Evolutionary conservation across 1,140 invertebrate genomes (phyloP).

Genomic region (Megathymus violae): DNA sequence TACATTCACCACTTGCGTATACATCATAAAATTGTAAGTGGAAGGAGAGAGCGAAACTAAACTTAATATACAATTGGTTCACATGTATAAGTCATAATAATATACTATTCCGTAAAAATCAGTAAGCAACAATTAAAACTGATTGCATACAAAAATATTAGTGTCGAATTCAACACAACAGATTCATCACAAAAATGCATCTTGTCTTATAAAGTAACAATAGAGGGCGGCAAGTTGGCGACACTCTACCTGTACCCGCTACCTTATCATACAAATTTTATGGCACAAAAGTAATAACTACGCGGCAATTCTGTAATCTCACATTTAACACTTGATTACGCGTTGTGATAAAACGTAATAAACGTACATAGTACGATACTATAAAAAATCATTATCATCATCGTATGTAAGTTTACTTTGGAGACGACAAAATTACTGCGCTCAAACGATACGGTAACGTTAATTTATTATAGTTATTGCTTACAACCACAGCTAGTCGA

Average conservation of each 20-base stretch:
- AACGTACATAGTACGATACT: too few relatives aligned
- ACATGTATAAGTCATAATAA: background rate
- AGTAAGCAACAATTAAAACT: background rate
- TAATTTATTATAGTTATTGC: slow-evolving; percentile 15
- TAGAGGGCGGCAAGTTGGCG: background rate
- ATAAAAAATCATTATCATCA: too few relatives aligned
- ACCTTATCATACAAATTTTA: slow-evolving; percentile 19
- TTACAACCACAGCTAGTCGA: slow-evolving; percentile 20
- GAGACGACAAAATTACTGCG: too few relatives aligned
- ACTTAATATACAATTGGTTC: slow-evolving; percentile 4
- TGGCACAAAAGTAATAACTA: slow-evolving; percentile 25
- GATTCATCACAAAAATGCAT: background rate
- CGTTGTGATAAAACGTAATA: too few relatives aligned
- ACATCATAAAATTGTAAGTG: slow-evolving; percentile 14
- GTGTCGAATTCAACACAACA: background rate
- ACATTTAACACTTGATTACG: too few relatives aligned
- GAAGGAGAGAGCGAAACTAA: slow-evolving; percentile 7
- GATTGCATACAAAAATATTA: background rate
- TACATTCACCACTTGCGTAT: slow-evolving; percentile 24
- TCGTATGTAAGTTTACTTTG: too few relatives aligned
- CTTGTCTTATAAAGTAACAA: background rate
- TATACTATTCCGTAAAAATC: background rate
- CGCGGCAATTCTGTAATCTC: too few relatives aligned
- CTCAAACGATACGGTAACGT: slow-evolving; percentile 23
- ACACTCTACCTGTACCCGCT: background rate